Percentiles rank a stretch among this genome's conserved stretches.
These are phyloP conservation scores for Rhynchonycteris naso DNA, from an alignment of 2,797 vertebrate species.

Conservation along the genomic window DNA sequence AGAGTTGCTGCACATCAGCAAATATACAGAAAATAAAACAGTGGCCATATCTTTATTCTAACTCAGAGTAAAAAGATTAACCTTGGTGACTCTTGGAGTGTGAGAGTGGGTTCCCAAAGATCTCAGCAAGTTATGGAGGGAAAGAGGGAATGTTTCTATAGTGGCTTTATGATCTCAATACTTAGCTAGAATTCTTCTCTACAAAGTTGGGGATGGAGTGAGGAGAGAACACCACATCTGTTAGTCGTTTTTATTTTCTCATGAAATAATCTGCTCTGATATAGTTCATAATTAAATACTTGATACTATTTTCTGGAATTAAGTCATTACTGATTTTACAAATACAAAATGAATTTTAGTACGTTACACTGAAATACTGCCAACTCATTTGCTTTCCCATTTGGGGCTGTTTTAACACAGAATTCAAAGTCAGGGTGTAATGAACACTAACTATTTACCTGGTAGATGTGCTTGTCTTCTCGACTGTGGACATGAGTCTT, in stretches of 20 bases:
- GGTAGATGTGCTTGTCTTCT: constrained; percentile 90
- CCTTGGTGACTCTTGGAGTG: background rate
- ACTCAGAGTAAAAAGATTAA: background rate
- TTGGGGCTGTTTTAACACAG: background rate
- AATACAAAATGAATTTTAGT: constrained; percentile 38
- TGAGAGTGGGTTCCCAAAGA: constrained; percentile 8
- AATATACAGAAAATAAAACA: constrained; percentile 24
- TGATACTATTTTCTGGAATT: constrained; percentile 49
- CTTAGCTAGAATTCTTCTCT: constrained; percentile 46
- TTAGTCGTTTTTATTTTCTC: background rate
- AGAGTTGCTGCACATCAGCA: background rate
- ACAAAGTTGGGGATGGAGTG: background rate
- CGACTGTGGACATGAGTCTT: constrained; percentile 93
- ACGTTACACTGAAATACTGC: background rate
- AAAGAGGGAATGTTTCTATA: background rate
- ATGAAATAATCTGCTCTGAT: constrained; percentile 32
- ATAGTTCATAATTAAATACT: constrained; percentile 41
- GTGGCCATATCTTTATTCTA: background rate
- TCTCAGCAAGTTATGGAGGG: constrained; percentile 5
- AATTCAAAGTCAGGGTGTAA: background rate
- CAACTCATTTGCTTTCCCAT: background rate
- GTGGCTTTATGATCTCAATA: background rate
- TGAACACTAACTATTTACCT: constrained; percentile 85
- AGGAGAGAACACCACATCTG: background rate
- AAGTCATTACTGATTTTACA: background rate